Conservation (phyloP, 53 echinoderm and acorn worm genomes). For the Holothuria scabra region DNA sequence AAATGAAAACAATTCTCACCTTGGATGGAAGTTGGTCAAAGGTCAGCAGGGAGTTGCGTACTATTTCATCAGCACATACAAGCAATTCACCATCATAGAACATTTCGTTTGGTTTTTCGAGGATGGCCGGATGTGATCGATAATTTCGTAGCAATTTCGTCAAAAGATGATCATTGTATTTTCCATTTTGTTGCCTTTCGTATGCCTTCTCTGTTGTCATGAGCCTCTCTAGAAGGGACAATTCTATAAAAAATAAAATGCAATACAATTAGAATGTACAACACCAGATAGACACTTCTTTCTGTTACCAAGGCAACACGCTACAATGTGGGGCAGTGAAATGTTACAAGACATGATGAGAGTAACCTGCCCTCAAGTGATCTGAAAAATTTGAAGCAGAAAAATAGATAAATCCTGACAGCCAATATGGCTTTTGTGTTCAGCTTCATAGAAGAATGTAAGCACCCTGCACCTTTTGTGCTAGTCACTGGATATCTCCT, state of each 20-base stretch:
- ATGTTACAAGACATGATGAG: too few species aligned
- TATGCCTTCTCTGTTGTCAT: conserved; percentile 72
- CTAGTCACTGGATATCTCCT: too few species aligned
- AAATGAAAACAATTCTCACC: conserved; percentile 48
- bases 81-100: conserved; percentile 92
- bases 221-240: conserved; percentile 80
- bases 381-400: too few species aligned
- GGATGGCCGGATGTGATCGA: conserved; percentile 88
- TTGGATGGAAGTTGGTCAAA: conserved; percentile 87
- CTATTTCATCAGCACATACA: conserved; percentile 69
- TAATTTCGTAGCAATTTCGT: conserved; percentile 95
- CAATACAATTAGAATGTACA: too few species aligned
- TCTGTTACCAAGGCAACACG: too few species aligned
- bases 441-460: too few species aligned
- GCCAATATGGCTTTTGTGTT: too few species aligned
- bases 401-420: too few species aligned
- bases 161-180: conserved; percentile 71
- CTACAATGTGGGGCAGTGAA: too few species aligned
- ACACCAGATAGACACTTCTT: too few species aligned
- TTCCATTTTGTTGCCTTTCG: conserved; percentile 44
- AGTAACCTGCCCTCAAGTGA: too few species aligned
- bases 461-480: too few species aligned
- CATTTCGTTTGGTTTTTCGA: conserved; percentile 82
- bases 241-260: conserved; percentile 43
- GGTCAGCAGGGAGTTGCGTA: conserved; percentile 63